These are phyloP conservation scores for Eonycteris spelaea DNA, from an alignment of 2,113 vertebrate genomes.

Conservation along the genomic window DNA sequence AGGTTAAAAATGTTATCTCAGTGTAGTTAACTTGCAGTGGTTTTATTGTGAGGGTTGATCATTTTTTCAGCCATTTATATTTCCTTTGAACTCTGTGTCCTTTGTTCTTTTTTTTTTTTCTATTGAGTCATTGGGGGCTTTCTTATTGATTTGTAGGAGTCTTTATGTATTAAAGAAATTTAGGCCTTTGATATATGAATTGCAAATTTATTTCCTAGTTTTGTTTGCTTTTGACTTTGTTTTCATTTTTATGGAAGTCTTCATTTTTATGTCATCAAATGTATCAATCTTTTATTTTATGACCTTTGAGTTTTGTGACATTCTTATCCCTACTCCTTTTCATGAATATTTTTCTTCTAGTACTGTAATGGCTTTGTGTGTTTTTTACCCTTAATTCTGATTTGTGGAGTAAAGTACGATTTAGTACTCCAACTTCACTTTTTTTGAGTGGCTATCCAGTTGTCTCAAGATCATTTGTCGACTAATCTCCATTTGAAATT, in stretches of 20 bases:
- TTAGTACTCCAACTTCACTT: not conserved
- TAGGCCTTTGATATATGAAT: conserved; percentile 26
- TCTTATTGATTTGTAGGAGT: not conserved
- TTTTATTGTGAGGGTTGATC: not conserved
- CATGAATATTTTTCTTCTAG: not conserved
- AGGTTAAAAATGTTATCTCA: not conserved
- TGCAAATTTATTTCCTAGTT: conserved; percentile 5
- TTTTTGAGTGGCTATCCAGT: not conserved
- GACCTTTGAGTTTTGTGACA: conserved; percentile 13
- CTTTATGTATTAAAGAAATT: not conserved
- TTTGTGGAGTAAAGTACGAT: conserved; percentile 24
- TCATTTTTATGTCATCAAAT: conserved; percentile 7
- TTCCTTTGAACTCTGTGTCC: not conserved
- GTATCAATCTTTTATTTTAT: conserved; percentile 7
- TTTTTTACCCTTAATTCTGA: not conserved
- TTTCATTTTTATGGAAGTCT: not conserved
- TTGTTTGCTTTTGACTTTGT: conserved; percentile 31
- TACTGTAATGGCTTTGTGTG: not conserved
- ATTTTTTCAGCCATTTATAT: not conserved
- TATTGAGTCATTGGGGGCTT: not conserved
- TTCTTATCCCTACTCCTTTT: not conserved
- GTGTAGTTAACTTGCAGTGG: not conserved
- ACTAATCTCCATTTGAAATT: conserved; percentile 18
- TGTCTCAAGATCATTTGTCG: conserved; percentile 38
- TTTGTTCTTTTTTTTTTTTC: conserved; percentile 38